phyloP scores from a whole-genome alignment of 2,113 vertebrate species.

The Chloebia gouldiae region DNA sequence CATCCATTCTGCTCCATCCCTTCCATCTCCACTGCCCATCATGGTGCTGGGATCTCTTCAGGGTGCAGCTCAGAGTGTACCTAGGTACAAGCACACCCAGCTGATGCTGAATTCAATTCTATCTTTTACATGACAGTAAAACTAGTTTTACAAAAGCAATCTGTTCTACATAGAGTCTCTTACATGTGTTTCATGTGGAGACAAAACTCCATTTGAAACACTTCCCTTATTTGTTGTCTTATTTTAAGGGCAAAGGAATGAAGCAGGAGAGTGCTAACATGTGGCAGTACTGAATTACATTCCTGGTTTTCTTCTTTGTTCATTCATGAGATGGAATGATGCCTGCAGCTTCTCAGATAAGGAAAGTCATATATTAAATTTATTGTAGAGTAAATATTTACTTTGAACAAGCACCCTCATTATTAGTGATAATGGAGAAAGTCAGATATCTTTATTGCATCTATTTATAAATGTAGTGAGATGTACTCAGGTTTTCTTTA shows the following conservation, averaged over 20 bases:
- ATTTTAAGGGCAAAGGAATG: not conserved
- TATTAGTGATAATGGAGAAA: not conserved
- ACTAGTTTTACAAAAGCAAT: not conserved
- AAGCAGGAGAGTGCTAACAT: not conserved
- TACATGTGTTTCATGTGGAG: not conserved
- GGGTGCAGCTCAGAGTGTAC: not conserved
- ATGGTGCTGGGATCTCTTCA: not conserved
- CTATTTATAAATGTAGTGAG: not conserved
- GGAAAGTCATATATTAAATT: not conserved
- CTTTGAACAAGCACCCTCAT: not conserved
- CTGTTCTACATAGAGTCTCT: not conserved
- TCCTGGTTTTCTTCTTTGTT: not conserved
- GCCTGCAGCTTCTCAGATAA: not conserved
- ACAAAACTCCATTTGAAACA: not conserved
- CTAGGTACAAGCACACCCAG: not conserved
- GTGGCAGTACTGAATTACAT: not conserved
- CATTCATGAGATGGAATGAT: not conserved
- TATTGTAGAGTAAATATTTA: not conserved
- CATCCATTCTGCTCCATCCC: rapidly evolving
- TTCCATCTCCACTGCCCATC: not conserved
- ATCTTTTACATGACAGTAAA: not conserved
- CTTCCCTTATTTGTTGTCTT: not conserved
- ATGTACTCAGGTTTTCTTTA: not conserved
- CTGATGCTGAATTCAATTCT: not conserved
- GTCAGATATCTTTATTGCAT: not conserved